Percentiles rank a stretch among this genome's conserved stretches.
Evolutionary conservation across 2,888 invertebrate genomes (phyloP).

Genomic region (Hirtodrosophila alboralis): DNA sequence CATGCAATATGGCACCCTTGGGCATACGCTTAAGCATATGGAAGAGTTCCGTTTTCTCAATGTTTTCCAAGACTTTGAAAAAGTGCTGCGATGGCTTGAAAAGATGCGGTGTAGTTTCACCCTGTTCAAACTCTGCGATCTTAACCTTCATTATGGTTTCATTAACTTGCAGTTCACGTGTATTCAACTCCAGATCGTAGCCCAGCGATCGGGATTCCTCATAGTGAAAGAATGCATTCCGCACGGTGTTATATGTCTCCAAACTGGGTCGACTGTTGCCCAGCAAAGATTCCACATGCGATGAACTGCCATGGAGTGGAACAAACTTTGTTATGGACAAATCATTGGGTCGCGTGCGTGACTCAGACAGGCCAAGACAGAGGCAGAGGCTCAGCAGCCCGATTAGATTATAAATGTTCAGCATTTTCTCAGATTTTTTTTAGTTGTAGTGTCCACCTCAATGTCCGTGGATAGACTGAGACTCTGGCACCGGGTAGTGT

Average conservation of each 20-base stretch:
- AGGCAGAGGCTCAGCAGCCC: conserved; percentile 25
- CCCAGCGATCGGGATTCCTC: conserved; percentile 85
- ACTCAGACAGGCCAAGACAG: conserved; percentile 42
- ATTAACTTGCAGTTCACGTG: conserved; percentile 86
- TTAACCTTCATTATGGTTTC: conserved; percentile 87
- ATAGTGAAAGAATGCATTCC: conserved; percentile 84
- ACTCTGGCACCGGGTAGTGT: conserved; percentile 12
- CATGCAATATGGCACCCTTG: conserved; percentile 90
- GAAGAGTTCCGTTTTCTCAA: conserved; percentile 88
- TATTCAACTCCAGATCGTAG: conserved; percentile 84
- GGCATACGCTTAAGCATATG: conserved; percentile 86
- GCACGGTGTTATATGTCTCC: conserved; percentile 78
- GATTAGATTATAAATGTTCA: conserved; percentile 51
- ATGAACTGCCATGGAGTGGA: conserved; percentile 38
- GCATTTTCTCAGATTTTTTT: conserved; percentile 18
- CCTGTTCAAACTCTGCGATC: conserved; percentile 85
- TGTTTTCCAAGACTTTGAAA: conserved; percentile 86
- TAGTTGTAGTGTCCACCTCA: conserved; percentile 26
- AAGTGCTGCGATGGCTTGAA: conserved; percentile 89
- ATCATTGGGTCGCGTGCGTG: conserved; percentile 45
- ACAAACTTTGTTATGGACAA: conserved; percentile 42
- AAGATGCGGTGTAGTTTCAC: conserved; percentile 85
- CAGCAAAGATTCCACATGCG: conserved; percentile 55
- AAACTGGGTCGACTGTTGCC: conserved; percentile 55
- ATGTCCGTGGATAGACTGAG: conserved; percentile 57